Percentiles rank a stretch among this genome's conserved stretches.
phyloP scores from a whole-genome alignment of 2,113 vertebrate species.

The Acrocephalus kingi region DNA sequence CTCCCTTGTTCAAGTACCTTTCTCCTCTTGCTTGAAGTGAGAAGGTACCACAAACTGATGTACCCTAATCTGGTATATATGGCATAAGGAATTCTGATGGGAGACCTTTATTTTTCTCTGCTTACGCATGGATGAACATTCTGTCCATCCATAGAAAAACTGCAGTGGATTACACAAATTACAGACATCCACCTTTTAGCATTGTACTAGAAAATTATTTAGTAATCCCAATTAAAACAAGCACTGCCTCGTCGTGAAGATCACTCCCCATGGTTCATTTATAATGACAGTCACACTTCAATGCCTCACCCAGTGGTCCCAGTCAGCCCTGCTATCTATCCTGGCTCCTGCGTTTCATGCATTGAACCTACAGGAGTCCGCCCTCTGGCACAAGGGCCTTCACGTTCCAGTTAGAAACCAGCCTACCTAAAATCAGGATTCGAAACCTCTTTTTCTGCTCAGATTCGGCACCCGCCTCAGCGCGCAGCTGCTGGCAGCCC shows the following conservation, averaged over 20 bases:
- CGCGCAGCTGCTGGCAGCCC: fast-evolving
- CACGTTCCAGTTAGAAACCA: neutral
- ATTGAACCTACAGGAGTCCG: fast-evolving
- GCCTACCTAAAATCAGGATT: neutral
- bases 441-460: neutral
- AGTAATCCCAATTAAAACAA: neutral
- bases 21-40: neutral
- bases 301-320: neutral
- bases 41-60: neutral
- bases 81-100: neutral
- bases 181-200: neutral
- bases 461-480: neutral
- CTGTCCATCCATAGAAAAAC: neutral
- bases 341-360: neutral
- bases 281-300: neutral
- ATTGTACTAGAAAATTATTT: neutral
- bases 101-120: neutral
- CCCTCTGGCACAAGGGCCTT: neutral
- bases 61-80: neutral
- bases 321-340: neutral
- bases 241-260: neutral
- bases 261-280: neutral
- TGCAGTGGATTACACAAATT: neutral
- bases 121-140: neutral
- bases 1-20: neutral